Percentiles rank a stretch among this genome's conserved stretches.
phyloP scores from a whole-genome alignment of 2,888 invertebrate genomes.

The Troides aeacus region DNA sequence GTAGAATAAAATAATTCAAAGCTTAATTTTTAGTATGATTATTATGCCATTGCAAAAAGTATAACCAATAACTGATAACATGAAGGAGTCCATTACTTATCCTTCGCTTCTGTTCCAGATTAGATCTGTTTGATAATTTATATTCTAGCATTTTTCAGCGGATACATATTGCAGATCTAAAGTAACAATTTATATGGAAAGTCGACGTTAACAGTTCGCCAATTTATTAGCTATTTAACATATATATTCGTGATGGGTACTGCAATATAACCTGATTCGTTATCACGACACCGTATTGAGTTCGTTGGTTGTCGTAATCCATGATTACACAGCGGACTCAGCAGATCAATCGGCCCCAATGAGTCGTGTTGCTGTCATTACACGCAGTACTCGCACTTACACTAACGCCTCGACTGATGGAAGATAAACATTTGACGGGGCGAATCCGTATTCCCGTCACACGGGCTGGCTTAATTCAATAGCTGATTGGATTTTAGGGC shows the following conservation, averaged over 20 bases:
- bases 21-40: no score
- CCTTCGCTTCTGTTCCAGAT: no score
- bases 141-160: no score
- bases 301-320: conserved; percentile 32
- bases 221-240: neutral
- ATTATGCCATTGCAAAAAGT: no score
- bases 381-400: conserved; percentile 66
- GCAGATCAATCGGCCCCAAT: conserved; percentile 53
- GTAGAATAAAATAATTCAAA: no score
- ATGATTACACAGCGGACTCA: conserved; percentile 46
- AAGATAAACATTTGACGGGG: conserved; percentile 79
- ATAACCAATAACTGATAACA: no score
- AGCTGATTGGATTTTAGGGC: conserved; percentile 79
- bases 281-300: conserved; percentile 16
- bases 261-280: neutral
- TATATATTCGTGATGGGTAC: neutral
- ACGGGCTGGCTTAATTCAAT: conserved; percentile 78
- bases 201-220: neutral
- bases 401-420: conserved; percentile 73
- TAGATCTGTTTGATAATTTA: no score
- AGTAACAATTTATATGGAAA: neutral
- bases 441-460: conserved; percentile 79
- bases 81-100: no score
- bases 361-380: conserved; percentile 52
- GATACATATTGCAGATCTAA: no score